Conservation (phyloP, 2,888 invertebrate genomes). For the Diaphora mendica region DNA sequence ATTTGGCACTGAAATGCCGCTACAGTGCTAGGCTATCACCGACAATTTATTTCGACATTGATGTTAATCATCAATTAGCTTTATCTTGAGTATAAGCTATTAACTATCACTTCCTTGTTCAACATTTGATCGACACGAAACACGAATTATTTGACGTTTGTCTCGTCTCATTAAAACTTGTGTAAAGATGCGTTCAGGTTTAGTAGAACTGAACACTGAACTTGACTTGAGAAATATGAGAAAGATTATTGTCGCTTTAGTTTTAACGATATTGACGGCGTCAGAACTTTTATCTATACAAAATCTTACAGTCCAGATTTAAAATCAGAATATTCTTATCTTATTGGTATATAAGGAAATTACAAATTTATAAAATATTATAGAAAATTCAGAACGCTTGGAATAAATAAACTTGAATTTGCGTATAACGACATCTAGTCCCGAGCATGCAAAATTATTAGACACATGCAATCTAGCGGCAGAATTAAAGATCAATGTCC, state of each 20-base stretch:
- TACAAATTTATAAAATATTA: neutral
- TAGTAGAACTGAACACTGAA: neutral
- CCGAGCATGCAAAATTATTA: neutral
- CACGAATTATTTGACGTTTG: neutral
- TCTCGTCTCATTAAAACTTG: neutral
- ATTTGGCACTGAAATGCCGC: neutral
- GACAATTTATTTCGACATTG: conserved; percentile 22
- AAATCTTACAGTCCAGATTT: neutral
- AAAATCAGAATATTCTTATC: neutral
- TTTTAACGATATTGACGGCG: neutral
- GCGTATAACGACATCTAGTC: neutral
- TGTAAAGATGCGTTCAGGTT: neutral
- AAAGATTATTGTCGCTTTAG: neutral
- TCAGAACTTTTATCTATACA: neutral
- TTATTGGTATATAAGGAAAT: neutral
- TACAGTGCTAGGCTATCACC: neutral
- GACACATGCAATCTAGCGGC: neutral
- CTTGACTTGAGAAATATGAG: neutral
- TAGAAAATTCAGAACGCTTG: neutral
- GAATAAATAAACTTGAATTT: neutral
- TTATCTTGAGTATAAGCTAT: conserved; percentile 21
- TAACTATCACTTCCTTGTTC: conserved; percentile 10
- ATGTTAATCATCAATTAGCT: conserved; percentile 48
- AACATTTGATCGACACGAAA: conserved; percentile 10
- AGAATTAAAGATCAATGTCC: neutral